These are phyloP conservation scores for Sternarchorhynchus goeldii DNA, from an alignment of 2,797 vertebrate species.

Conservation along the genomic window DNA sequence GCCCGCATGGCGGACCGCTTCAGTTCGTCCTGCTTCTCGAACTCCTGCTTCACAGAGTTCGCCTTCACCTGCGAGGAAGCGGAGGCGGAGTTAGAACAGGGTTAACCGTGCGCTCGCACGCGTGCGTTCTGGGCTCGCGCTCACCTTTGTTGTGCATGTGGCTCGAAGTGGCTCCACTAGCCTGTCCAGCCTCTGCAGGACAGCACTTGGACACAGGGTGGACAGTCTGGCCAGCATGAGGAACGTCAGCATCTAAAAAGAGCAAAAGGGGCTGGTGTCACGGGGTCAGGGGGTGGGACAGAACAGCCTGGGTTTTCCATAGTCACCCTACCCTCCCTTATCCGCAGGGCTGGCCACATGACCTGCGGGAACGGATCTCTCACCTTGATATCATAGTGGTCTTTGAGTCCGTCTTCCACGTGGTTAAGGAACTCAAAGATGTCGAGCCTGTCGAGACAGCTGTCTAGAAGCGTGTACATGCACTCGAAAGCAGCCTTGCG, in stretches of 20 bases:
- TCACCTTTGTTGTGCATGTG: slow-evolving; percentile 97
- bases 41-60: slow-evolving; percentile 98
- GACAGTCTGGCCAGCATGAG: slow-evolving; percentile 89
- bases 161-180: slow-evolving; percentile 94
- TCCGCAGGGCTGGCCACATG: slow-evolving; percentile 31
- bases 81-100: background rate
- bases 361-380: slow-evolving; percentile 23
- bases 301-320: background rate
- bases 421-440: slow-evolving; percentile 93
- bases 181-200: slow-evolving; percentile 94
- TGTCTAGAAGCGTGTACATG: slow-evolving; percentile 91
- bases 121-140: background rate
- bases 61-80: slow-evolving; percentile 85
- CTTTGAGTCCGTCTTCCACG: slow-evolving; percentile 90
- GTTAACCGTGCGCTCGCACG: no score
- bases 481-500: slow-evolving; percentile 91
- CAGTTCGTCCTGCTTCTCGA: slow-evolving; percentile 98
- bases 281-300: background rate
- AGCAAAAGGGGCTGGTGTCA: background rate
- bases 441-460: slow-evolving; percentile 89
- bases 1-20: slow-evolving; percentile 98
- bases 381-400: slow-evolving; percentile 94
- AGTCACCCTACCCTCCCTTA: slow-evolving; percentile 22
- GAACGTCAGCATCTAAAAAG: slow-evolving; percentile 86
- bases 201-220: slow-evolving; percentile 88